Base-by-base conservation (phyloP, 2,797 vertebrate genomes). In the Lates japonicus region DNA sequence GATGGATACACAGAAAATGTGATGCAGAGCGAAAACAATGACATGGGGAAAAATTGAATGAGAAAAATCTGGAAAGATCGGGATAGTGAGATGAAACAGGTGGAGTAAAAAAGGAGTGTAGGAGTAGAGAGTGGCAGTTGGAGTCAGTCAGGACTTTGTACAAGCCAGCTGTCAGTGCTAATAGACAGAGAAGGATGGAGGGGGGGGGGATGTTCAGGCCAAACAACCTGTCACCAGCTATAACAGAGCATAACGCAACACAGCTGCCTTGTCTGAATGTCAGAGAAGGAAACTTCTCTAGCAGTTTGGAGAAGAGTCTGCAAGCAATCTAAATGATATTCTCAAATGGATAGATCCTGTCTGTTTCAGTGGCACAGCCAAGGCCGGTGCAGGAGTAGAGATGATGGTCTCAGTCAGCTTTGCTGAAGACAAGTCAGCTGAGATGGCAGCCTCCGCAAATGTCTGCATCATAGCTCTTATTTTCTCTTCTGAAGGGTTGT, bases 151-250 rank as follows among this genome's bases (percentile, higher is more conserved):
- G 80, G 72, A 68, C 54, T 87, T 7, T 2, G 63, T 82, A 90
- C 86, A 88, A 85, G 83, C 74, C 48, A 8, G 82, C 91, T 92
- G 94, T 92, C 93, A 92, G 79, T 1, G 79, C 86, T 93, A 93
- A 94, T 91, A 93, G 90, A 89, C 83, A 54, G 87, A 63, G 81
- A 76, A 58, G 61, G 80, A 86, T 25, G 74, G 78, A 70, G 37
- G 73, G 74, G 57, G 72, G 58, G 25, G 7, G 49, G 9, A 76
- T 87, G 86, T 87, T 90, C 67, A 25, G 84, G 74, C 80, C 72
- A 90, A 90, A 88, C 86, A 83, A 78, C 39, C 87, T 89, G 88
- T 89, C 91, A 85, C 69, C 87, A 63, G 76, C 81, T 70, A 78
- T 61, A 83, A 82, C 74, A 2, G 57, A 79, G 76, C 71, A 73